Base-by-base conservation (phyloP, 2,797 vertebrate genomes). In the Ataeniobius toweri region DNA sequence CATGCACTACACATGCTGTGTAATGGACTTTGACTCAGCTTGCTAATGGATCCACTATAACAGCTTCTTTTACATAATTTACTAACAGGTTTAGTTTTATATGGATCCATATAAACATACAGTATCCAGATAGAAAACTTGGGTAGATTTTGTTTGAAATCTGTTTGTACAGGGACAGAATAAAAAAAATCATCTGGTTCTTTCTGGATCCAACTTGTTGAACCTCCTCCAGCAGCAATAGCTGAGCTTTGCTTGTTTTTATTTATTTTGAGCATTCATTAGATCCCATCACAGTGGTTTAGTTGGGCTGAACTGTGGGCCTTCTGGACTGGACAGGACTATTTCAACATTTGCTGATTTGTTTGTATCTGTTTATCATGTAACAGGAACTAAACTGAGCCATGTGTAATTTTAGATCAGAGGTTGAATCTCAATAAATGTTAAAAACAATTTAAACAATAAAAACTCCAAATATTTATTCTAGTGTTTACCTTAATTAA, bases 21-120 rank as follows among this genome's bases (percentile, higher is more conserved):
- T 72, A 56, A 74, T 70, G 53, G 72, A 79, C 74, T 81, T 74
- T 71, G 74, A 76, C 46, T 78, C 22, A 26, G 28, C 63, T 48
- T 77, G 18, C 46, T 79, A 24, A 31, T 76, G 24, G 53, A 55
- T 59, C 51, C 28, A 36, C 16, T 53, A 13, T 22, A 75, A 20
- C 12, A 8, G 39, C 24, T 46, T 24, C 44, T 69, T 72, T 36
- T 69, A 44, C 44, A 56, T 9, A 51, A 1, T 65, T 73, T 36
- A 67, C 39, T 59, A 31, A 41, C 2, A 0, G 18, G 46, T 78
- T 59, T 10, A 12, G 67, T 73, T 80, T 39, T n/a, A 3, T 67
- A 78, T 78, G 71, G 74, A 67, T 46, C 59, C 13, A 68, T 0
- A 6, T 18, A 53, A 78, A 78, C 39, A 53, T 65, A 72, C 9